phyloP scores from a whole-genome alignment of 2,113 vertebrate species.

The Lagopus leucura region DNA sequence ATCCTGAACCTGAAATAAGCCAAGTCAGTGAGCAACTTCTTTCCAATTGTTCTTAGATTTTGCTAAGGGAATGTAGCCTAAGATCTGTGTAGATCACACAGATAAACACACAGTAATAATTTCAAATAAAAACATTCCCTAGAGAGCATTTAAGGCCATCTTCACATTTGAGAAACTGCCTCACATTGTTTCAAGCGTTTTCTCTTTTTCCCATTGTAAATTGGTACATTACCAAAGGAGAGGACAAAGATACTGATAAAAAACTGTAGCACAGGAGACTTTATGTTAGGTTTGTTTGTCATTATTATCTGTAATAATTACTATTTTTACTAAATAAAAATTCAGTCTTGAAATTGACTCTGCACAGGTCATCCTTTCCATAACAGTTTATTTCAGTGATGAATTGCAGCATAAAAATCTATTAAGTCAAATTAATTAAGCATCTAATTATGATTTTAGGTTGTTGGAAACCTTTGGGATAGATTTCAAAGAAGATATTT shows the following conservation, averaged over 20 bases:
- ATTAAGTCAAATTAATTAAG: not conserved
- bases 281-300: not conserved
- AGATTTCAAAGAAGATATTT: constrained; percentile 77
- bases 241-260: not conserved
- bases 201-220: not conserved
- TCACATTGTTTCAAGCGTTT: not conserved
- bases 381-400: not conserved
- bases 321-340: not conserved
- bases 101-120: not conserved
- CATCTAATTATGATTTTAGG: constrained; percentile 55
- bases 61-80: not conserved
- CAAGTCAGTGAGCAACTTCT: constrained; percentile 69
- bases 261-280: not conserved
- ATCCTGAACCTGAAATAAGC: constrained; percentile 66
- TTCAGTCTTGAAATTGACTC: not conserved
- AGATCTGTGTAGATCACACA: not conserved
- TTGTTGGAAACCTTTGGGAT: constrained; percentile 77
- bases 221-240: not conserved
- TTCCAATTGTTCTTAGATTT: not conserved
- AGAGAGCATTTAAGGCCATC: not conserved
- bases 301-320: not conserved
- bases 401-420: not conserved
- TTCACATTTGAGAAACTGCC: not conserved
- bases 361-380: not conserved
- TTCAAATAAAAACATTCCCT: not conserved